phyloP scores from a whole-genome alignment of 2,797 vertebrate species.

The Enteromius argenteus region DNA sequence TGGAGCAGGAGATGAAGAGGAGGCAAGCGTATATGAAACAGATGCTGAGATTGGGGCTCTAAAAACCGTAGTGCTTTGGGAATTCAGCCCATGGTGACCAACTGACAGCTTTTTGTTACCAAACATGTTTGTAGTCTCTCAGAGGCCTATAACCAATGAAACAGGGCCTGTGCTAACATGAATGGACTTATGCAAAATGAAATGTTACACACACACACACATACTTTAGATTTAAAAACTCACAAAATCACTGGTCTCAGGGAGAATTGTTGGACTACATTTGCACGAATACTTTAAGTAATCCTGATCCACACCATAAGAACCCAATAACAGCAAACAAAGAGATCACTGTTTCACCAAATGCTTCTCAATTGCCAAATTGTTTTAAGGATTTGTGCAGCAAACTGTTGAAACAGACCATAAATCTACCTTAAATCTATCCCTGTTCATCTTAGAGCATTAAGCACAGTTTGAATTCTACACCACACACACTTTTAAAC shows the following conservation, averaged over 20 bases:
- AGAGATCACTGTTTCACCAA: slow-evolving; percentile 75
- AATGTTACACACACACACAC: slow-evolving; percentile 50
- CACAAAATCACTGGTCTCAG: slow-evolving; percentile 47
- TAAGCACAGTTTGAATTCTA: slow-evolving; percentile 45
- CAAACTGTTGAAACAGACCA: slow-evolving; percentile 54
- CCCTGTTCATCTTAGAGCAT: slow-evolving; percentile 49
- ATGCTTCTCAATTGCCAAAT: slow-evolving; percentile 75
- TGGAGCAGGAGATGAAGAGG: slow-evolving; percentile 75
- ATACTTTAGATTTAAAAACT: slow-evolving; percentile 57
- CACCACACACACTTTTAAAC: background rate
- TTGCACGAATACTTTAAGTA: slow-evolving; percentile 64
- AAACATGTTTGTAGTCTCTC: slow-evolving; percentile 59
- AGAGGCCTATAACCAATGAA: slow-evolving; percentile 42
- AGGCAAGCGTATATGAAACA: slow-evolving; percentile 71
- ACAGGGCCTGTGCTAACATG: slow-evolving; percentile 35
- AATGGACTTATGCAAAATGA: slow-evolving; percentile 40
- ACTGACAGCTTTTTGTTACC: slow-evolving; percentile 54
- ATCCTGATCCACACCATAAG: slow-evolving; percentile 61
- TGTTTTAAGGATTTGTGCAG: slow-evolving; percentile 78
- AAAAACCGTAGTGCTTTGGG: slow-evolving; percentile 19
- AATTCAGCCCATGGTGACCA: slow-evolving; percentile 34
- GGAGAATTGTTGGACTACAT: slow-evolving; percentile 66
- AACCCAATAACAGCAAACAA: slow-evolving; percentile 83
- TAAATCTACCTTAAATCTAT: slow-evolving; percentile 47
- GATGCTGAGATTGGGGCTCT: slow-evolving; percentile 70